Evolutionary conservation across 2,113 vertebrate species (phyloP).

Genomic region (Myrmophylax atrothorax): DNA sequence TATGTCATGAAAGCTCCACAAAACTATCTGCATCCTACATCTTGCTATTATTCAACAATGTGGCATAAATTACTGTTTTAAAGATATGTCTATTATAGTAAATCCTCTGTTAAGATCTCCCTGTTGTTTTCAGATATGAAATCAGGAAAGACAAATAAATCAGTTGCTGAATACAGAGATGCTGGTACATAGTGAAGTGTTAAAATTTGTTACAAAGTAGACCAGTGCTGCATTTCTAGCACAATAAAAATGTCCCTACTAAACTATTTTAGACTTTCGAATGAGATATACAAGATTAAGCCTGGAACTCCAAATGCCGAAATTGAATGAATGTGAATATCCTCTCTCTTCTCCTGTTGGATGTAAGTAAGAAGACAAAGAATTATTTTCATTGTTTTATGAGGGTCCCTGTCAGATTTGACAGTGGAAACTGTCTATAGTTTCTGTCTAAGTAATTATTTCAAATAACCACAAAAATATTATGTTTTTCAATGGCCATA

Average conservation of each 20-base stretch:
- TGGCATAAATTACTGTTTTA: neutral
- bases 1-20: neutral
- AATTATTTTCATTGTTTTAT: neutral
- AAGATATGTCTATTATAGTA: neutral
- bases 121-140: neutral
- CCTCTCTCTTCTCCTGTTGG: neutral
- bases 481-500: neutral
- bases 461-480: neutral
- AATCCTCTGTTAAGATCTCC: neutral
- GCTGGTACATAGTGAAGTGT: neutral
- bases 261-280: neutral
- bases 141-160: neutral
- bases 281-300: neutral
- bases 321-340: neutral
- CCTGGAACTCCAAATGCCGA: neutral
- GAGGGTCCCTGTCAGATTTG: neutral
- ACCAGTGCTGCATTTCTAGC: neutral
- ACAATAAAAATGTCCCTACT: neutral
- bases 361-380: neutral
- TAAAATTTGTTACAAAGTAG: neutral
- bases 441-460: neutral
- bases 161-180: neutral
- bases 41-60: neutral
- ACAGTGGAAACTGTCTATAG: neutral
- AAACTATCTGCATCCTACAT: neutral